These are phyloP conservation scores for Myodes glareolus DNA, from an alignment of 2,113 vertebrate genomes.

Conservation along the genomic window DNA sequence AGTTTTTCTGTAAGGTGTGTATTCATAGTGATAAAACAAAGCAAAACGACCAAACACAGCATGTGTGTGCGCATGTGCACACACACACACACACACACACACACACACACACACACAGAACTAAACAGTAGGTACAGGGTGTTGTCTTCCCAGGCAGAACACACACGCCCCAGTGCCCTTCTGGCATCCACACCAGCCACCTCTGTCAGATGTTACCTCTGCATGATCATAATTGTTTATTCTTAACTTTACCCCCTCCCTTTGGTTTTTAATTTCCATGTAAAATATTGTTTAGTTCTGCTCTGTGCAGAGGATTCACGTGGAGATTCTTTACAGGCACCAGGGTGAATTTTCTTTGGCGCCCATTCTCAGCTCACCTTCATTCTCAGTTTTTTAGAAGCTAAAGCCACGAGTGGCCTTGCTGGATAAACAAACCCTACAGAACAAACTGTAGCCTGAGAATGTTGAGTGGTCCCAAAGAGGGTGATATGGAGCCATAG, in stretches of 20 bases:
- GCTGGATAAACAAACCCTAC: slow-evolving; percentile 27
- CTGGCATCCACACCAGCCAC: background rate
- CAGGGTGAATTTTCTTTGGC: background rate
- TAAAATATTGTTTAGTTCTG: background rate
- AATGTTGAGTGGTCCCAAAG: background rate
- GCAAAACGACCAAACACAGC: background rate
- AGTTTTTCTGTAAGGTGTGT: background rate
- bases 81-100: background rate
- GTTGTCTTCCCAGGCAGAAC: background rate
- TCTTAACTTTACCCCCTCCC: background rate
- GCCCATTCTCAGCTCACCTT: background rate
- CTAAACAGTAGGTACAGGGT: background rate
- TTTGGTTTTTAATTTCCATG: background rate
- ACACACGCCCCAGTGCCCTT: accelerated
- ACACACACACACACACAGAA: background rate
- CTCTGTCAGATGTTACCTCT: background rate
- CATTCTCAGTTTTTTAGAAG: background rate
- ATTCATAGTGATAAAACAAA: background rate
- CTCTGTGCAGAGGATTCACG: background rate
- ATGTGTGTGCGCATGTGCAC: background rate
- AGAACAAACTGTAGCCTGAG: background rate
- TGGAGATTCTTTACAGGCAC: background rate
- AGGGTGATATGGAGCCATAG: background rate
- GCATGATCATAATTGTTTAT: background rate
- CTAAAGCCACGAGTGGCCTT: background rate